Conservation (phyloP, 2,113 vertebrate species). For the Calyptommatus sinebrachiatus region DNA sequence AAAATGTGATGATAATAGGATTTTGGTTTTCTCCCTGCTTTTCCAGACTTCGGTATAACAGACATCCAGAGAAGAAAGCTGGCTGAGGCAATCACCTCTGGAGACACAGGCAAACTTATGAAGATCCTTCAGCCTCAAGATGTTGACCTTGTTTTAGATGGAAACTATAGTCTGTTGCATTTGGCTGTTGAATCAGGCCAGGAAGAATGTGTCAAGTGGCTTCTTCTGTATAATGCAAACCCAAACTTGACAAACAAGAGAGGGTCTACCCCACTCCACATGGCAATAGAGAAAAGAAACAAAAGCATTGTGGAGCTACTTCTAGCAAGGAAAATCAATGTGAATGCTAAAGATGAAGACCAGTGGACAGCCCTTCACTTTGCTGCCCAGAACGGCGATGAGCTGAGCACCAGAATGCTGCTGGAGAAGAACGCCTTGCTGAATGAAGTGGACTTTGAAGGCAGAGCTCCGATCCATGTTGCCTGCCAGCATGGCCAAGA, state of each 20-base stretch:
- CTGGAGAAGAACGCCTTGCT: slow-evolving; percentile 82
- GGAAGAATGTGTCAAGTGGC: slow-evolving; percentile 94
- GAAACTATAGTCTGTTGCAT: slow-evolving; percentile 86
- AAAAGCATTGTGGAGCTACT: slow-evolving; percentile 86
- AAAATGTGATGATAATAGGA: neutral
- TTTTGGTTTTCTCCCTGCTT: neutral
- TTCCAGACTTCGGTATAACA: slow-evolving; percentile 79
- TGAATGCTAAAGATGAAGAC: slow-evolving; percentile 93
- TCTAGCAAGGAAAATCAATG: slow-evolving; percentile 85
- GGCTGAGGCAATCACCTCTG: slow-evolving; percentile 85
- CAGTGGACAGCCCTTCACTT: slow-evolving; percentile 95
- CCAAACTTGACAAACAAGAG: slow-evolving; percentile 83
- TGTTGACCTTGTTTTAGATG: slow-evolving; percentile 87
- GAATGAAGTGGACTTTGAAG: slow-evolving; percentile 86
- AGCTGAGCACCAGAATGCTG: slow-evolving; percentile 84
- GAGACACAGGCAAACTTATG: slow-evolving; percentile 91
- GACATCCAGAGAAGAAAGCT: slow-evolving; percentile 91
- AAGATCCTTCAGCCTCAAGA: slow-evolving; percentile 99
- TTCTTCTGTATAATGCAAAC: slow-evolving; percentile 90
- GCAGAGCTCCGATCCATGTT: slow-evolving; percentile 88
- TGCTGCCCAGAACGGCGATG: slow-evolving; percentile 89
- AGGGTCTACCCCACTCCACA: slow-evolving; percentile 88
- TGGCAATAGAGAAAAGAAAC: slow-evolving; percentile 83
- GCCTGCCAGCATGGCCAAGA: slow-evolving; percentile 96
- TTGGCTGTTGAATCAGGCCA: slow-evolving; percentile 83